Evolutionary conservation across 1,140 invertebrate species (phyloP), one percentile per base, ranked within the genome.

Genomic region (Hylaeus anthracinus): DNA sequence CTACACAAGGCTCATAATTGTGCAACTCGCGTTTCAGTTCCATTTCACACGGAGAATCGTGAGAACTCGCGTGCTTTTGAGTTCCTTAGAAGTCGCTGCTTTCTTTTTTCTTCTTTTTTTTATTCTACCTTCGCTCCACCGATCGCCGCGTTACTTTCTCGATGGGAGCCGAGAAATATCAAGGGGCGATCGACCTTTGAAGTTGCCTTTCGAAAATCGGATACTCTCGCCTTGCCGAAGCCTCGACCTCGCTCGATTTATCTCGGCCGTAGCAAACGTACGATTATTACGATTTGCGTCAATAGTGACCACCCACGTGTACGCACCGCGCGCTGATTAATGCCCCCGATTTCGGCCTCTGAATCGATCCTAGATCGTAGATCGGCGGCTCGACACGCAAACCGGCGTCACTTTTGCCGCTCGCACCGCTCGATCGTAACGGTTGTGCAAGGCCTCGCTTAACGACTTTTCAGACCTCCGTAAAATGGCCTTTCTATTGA

Each of bases 191-290:
- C 86, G 85, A 88, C 86, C 82, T 88, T 87, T 87, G 72, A 26
- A 73, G 56, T 55, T 41, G 82, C 82, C 85, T 88, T 85, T 88
- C 85, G 79, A 88, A 87, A 86, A 86, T 84, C 73, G 77, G 70
- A 5, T 63, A 81, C 75, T 64, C 78, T 83, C 75, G 70, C 83
- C 58, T 72, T 43, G 79, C 53, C 63, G 51, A 65, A 85, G 61
- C 80, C 74, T 73, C 81, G 85, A 83, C 85, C 84, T 86, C 85
- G 85, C 84, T 83, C 85, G 84, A 83, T 83, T 81, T 86, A 86
- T 55, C 76, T 65, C 61, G 53, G 26, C 61, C 45, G 53, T 56
- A 14, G 70, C 45, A 86, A 74, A 83, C 72, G 79, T 56, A 72
- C 58, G 79, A 72, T 74, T 80, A 81, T 84, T 84, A 81, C 84